Conservation (phyloP, 1,140 invertebrate species). For the Zaprionus ornatus region DNA sequence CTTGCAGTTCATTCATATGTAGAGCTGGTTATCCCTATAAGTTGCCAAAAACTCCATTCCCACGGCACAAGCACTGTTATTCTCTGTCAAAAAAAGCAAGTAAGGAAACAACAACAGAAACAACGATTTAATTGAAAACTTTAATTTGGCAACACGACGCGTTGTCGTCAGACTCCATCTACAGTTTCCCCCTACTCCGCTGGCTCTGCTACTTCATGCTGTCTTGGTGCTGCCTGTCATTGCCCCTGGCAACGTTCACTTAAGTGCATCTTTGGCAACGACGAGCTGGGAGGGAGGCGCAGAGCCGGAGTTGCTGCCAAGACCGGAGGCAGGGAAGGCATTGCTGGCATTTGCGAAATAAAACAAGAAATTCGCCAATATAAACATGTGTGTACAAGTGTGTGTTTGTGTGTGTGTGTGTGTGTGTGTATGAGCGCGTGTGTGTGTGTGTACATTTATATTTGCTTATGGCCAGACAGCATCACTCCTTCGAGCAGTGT, state of each 20-base stretch:
- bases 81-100: not conserved
- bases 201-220: not conserved
- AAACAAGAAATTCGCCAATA: slow-evolving; percentile 70
- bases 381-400: not conserved
- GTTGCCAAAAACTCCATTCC: not conserved
- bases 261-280: slow-evolving; percentile 58
- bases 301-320: not conserved
- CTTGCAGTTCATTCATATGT: too few species aligned
- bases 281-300: slow-evolving; percentile 23
- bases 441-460: slow-evolving; percentile 39
- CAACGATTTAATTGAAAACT: slow-evolving; percentile 80
- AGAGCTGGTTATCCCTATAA: too few species aligned
- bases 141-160: slow-evolving; percentile 73
- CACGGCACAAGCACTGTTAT: not conserved
- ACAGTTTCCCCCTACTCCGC: not conserved
- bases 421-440: slow-evolving; percentile 22
- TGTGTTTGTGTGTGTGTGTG: slow-evolving; percentile 10
- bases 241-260: slow-evolving; percentile 67
- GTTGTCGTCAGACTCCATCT: not conserved
- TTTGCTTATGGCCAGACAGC: slow-evolving; percentile 73
- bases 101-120: slow-evolving; percentile 67
- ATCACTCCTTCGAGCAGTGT: slow-evolving; percentile 69
- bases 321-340: slow-evolving; percentile 44
- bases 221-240: slow-evolving; percentile 58
- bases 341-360: slow-evolving; percentile 69